Conservation (phyloP, 2,888 invertebrate genomes). For the Himalopsyche anomala region DNA sequence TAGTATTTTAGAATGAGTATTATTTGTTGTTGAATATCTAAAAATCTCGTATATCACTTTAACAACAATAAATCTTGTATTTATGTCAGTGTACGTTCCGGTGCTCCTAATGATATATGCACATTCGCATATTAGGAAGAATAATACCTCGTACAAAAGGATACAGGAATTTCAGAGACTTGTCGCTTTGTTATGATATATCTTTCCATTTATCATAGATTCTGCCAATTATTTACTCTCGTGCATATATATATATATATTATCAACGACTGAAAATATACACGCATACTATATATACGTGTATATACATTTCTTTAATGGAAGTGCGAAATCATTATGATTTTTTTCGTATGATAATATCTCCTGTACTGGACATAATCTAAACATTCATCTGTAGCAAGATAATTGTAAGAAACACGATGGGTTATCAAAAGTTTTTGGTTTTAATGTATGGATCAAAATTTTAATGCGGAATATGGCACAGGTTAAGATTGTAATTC, state of each 20-base stretch:
- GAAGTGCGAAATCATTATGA: not conserved
- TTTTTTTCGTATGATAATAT: too few species aligned
- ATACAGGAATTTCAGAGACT: constrained; percentile 51
- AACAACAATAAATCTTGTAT: constrained; percentile 59
- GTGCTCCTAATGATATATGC: constrained; percentile 59
- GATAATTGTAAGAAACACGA: too few species aligned
- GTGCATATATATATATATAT: not conserved
- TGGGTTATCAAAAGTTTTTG: too few species aligned
- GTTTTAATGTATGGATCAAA: too few species aligned
- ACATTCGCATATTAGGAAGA: constrained; percentile 18
- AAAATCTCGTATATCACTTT: not conserved
- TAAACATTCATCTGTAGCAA: too few species aligned
- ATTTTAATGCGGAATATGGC: too few species aligned
- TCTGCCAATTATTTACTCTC: constrained; percentile 46
- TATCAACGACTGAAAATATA: not conserved
- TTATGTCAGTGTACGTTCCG: constrained; percentile 58
- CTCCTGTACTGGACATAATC: too few species aligned
- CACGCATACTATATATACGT: not conserved
- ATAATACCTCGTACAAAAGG: constrained; percentile 50
- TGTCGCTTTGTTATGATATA: constrained; percentile 56
- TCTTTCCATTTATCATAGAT: constrained; percentile 44
- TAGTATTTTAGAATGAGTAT: not conserved
- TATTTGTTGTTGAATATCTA: constrained; percentile 16
- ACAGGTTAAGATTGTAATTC: too few species aligned
- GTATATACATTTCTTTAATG: not conserved